Evolutionary conservation across 2,888 invertebrate genomes (phyloP), one percentile per base, ranked within the genome.

Genomic region (Mimas tiliae): DNA sequence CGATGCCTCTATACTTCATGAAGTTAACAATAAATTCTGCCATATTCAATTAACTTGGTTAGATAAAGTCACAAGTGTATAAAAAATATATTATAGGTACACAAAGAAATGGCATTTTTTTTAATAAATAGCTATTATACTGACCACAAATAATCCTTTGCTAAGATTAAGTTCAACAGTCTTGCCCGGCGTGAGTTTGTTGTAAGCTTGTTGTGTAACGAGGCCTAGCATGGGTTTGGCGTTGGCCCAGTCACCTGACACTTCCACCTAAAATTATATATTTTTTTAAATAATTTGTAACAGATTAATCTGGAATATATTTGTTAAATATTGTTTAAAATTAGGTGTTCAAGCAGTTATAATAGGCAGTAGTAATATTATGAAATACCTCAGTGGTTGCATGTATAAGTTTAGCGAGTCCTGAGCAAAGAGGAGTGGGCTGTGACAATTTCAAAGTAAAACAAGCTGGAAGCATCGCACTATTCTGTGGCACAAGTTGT

Each of bases 391-490:
- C 93, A 48, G 93, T 93, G 2, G 92, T 91, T 12, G 90, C 89
- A 47, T 93, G 86, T 73, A 94, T 94, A 16, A 90, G 84, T 74
- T 95, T 94, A 42, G 98, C 94, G 47, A 98, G 92, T 21, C 96
- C 95, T 38, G 96, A 92, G 77, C 98, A 98, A 73, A 99, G 95
- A 0, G 98, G 98, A 90, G 97, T 96, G 1, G 98, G 97, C 81
- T 97, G 96, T 65, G 97, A 97, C 63, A 99, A 94, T 70, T 95
- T 96, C 19, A 93, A 84, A 0, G 91, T 97, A 90, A 98, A 99
- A 83, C 97, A 97, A 0, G 99, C 99, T 0, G 98, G 98, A 78
- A 99, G 93, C 85, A 97, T 95, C 55, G 97, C 96, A 73, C 98
- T 98, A 91, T 99, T 99, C 75, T 96, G 95, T 65, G 96, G 95